These are phyloP conservation scores for Bombylius discolor DNA, from an alignment of 2,888 invertebrate species.

Conservation along the genomic window DNA sequence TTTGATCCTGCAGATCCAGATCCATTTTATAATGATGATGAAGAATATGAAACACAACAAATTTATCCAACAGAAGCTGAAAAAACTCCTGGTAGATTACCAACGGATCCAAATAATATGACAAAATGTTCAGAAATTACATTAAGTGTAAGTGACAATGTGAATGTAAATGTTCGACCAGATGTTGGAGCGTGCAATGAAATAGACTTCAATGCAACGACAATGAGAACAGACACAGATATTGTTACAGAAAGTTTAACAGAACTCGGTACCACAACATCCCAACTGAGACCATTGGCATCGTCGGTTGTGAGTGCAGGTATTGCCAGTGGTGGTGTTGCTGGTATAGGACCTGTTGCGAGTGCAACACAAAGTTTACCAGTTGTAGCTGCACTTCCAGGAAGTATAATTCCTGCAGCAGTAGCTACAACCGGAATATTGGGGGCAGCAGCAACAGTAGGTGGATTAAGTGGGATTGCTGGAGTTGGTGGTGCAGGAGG, in stretches of 20 bases:
- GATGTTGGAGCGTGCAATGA: conserved; percentile 7
- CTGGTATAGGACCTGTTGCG: not conserved
- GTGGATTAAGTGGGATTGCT: no score
- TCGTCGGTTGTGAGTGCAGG: not conserved
- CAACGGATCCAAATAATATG: not conserved
- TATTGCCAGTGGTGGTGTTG: not conserved
- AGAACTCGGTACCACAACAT: not conserved
- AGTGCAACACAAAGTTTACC: not conserved
- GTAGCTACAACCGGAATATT: not conserved
- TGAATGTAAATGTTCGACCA: conserved; percentile 10
- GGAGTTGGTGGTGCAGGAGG: not conserved
- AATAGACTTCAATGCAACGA: conserved; percentile 6
- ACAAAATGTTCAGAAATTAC: conserved; percentile 9
- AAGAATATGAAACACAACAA: not conserved
- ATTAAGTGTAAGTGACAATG: conserved; percentile 8
- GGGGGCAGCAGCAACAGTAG: no score
- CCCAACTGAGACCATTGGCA: not conserved
- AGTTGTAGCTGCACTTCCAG: no score
- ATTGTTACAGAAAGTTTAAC: not conserved
- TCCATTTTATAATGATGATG: conserved; percentile 9
- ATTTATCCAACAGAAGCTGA: not conserved
- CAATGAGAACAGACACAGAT: not conserved
- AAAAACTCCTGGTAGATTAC: not conserved
- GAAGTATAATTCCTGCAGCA: not conserved
- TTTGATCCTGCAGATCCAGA: conserved; percentile 14